Percentiles rank a stretch among this genome's conserved stretches.
These are phyloP conservation scores for Ibycter americanus DNA, from an alignment of 2,797 vertebrate genomes.

Conservation along the genomic window DNA sequence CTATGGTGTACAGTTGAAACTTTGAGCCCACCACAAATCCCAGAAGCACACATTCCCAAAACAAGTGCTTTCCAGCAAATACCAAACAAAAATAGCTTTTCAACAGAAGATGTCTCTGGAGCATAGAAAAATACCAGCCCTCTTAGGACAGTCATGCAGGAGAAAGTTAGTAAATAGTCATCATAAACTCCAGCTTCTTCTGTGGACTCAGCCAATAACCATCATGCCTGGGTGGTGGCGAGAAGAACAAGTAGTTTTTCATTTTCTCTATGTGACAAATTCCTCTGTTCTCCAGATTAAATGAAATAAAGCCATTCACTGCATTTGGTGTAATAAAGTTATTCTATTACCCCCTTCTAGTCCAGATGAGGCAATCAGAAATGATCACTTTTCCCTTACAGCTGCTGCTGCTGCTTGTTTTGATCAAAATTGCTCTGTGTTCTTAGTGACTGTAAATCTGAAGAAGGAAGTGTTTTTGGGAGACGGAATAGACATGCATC, in stretches of 20 bases:
- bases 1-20: slow-evolving; percentile 28
- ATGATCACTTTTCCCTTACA: slow-evolving; percentile 48
- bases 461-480: slow-evolving; percentile 53
- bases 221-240: not conserved
- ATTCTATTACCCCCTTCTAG: slow-evolving; percentile 15
- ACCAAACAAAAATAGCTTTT: slow-evolving; percentile 70
- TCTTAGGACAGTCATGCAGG: slow-evolving; percentile 13
- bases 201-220: slow-evolving; percentile 14
- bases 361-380: slow-evolving; percentile 66
- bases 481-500: slow-evolving; percentile 22
- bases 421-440: slow-evolving; percentile 61
- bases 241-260: slow-evolving; percentile 58
- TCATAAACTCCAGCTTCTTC: slow-evolving; percentile 38
- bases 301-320: slow-evolving; percentile 36
- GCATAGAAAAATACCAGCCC: slow-evolving; percentile 14
- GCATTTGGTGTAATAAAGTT: slow-evolving; percentile 61
- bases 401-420: slow-evolving; percentile 52
- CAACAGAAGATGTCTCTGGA: slow-evolving; percentile 54
- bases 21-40: slow-evolving; percentile 57
- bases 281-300: slow-evolving; percentile 54
- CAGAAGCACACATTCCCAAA: slow-evolving; percentile 45
- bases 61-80: slow-evolving; percentile 63
- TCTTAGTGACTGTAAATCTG: slow-evolving; percentile 58
- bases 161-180: slow-evolving; percentile 61
- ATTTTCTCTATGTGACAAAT: slow-evolving; percentile 66